Evolutionary conservation across 2,888 invertebrate genomes (phyloP), one percentile per base, ranked within the genome.

Genomic region (Agrochola circellaris): DNA sequence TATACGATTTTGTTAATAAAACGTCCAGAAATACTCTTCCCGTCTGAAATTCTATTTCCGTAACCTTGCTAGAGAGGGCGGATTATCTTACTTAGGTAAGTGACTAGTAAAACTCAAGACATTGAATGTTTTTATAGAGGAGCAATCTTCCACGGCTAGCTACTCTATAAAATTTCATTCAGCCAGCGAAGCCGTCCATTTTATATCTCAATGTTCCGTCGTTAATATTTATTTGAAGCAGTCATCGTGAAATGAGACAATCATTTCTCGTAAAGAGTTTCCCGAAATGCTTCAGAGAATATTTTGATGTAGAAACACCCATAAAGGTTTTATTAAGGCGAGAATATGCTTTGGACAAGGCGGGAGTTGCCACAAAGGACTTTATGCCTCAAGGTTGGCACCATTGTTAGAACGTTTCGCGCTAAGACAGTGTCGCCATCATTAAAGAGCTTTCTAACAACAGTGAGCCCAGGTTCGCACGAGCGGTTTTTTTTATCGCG

Each of bases 361-460:
- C 82, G 84, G 83, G 90, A 92, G 85, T 91, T 91, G 79, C 82
- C 83, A 90, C 90, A 91, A 91, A 90, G 84, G 87, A 87, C 86
- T 90, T 88, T 83, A 75, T 88, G 88, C 83, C 77, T 89, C 80
- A 83, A 89, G 87, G 84, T 85, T 85, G 75, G 75, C 82, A 82
- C 80, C 80, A 82, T 90, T 89, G 88, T 91, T 87, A 74, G 79
- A 77, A 75, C 71, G 74, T 83, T 83, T 83, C 58, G 69, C 72
- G 75, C 77, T 84, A 70, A 88, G 77, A 84, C 83, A 81, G 79
- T 82, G 82, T 81, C 60, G 54, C 78, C 79, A 84, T 87, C 83
- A 85, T 88, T 87, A 86, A 77, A 87, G 76, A 81, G 73, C 70
- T 87, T 87, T 74, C 73, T 79, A 80, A 83, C 71, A 83, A 83